Percentiles rank a stretch among this genome's conserved stretches.
These are phyloP conservation scores for Nephrotoma guestfalica DNA, from an alignment of 2,888 invertebrate species.

Conservation along the genomic window DNA sequence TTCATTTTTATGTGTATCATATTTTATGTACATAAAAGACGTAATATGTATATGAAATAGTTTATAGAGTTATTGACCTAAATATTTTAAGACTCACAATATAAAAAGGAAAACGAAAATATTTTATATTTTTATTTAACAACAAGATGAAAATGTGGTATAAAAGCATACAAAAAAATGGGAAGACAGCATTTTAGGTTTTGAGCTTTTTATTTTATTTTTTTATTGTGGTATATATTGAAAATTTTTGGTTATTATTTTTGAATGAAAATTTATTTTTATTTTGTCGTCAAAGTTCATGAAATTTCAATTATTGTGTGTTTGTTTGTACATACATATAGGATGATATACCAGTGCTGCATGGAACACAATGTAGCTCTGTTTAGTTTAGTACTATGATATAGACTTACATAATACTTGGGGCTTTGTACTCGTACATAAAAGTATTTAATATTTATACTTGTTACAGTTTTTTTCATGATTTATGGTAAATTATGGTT, in stretches of 20 bases:
- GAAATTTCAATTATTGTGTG: background rate
- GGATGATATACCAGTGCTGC: too few relatives aligned
- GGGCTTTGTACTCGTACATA: too few relatives aligned
- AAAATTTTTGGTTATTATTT: background rate
- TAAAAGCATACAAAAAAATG: background rate
- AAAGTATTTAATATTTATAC: too few relatives aligned
- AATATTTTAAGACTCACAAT: background rate
- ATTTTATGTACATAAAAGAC: background rate
- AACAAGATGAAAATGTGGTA: background rate
- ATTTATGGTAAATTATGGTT: too few relatives aligned
- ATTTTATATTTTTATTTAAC: background rate
- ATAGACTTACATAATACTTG: too few relatives aligned
- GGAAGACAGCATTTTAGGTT: background rate
- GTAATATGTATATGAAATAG: background rate
- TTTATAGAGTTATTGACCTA: background rate
- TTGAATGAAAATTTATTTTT: background rate
- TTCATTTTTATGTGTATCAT: background rate
- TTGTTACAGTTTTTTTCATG: too few relatives aligned
- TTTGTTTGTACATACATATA: background rate
- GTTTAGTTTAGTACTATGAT: too few relatives aligned
- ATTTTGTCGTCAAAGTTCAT: background rate
- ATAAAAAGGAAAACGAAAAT: background rate
- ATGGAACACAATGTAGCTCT: too few relatives aligned
- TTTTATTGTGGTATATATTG: background rate
- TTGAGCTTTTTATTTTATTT: background rate